Conservation (phyloP, 1,140 invertebrate species). For the Macrosteles quadrilineatus region DNA sequence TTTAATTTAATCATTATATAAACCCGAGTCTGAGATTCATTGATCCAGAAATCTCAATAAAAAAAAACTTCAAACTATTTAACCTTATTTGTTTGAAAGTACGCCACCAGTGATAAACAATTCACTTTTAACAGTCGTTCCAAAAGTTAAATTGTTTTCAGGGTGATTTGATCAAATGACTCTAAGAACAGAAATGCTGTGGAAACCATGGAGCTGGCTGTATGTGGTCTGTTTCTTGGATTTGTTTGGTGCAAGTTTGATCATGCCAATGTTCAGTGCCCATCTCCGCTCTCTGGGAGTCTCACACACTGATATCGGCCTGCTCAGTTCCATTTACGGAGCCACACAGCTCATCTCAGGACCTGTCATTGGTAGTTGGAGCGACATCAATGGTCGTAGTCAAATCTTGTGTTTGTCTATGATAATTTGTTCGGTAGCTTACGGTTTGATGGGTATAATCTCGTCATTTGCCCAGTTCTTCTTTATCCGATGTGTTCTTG, state of each 20-base stretch:
- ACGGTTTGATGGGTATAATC: conserved; percentile 71
- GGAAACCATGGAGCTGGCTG: conserved; percentile 23
- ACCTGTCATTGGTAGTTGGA: conserved; percentile 90
- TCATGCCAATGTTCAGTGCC: conserved; percentile 62
- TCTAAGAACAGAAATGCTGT: too few species aligned
- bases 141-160: too few species aligned
- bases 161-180: too few species aligned
- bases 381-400: conserved; percentile 93
- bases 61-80: too few species aligned
- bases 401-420: conserved; percentile 79
- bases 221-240: conserved; percentile 56
- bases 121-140: too few species aligned
- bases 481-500: conserved; percentile 86
- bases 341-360: conserved; percentile 93
- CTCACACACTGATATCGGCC: conserved; percentile 66
- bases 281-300: conserved; percentile 61
- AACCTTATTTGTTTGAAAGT: too few species aligned
- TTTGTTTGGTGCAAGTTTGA: conserved; percentile 68
- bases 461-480: conserved; percentile 89
- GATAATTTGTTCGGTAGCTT: conserved; percentile 54
- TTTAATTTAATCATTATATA: too few species aligned
- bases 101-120: too few species aligned
- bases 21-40: too few species aligned
- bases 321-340: conserved; percentile 95
- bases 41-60: too few species aligned